Evolutionary conservation across 2,113 vertebrate genomes (phyloP).

Genomic region (Clarias batrachus): DNA sequence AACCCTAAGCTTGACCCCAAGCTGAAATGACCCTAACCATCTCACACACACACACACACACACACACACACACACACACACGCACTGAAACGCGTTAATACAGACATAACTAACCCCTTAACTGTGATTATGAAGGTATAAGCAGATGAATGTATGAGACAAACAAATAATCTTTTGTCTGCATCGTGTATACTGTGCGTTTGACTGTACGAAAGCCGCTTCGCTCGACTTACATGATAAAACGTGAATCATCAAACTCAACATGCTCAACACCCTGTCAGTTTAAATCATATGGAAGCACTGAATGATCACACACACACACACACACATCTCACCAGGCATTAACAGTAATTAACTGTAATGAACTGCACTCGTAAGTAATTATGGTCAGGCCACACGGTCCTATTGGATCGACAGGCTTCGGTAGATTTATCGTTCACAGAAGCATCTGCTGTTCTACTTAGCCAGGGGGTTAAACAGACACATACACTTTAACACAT

Average conservation of each 20-base stretch:
- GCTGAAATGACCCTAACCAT: conserved; percentile 60
- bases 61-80: conserved; percentile 17
- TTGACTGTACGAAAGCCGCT: not conserved
- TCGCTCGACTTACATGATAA: not conserved
- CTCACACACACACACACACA: conserved; percentile 38
- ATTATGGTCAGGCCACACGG: conserved; percentile 59
- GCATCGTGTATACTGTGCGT: conserved; percentile 8
- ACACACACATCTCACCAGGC: conserved; percentile 36
- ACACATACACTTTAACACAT: not conserved
- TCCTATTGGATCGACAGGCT: conserved; percentile 55
- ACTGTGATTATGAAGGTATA: not conserved
- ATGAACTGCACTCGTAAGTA: conserved; percentile 43
- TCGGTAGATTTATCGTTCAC: conserved; percentile 28
- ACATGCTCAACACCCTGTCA: conserved; percentile 16
- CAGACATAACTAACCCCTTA: not conserved
- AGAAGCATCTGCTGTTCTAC: conserved; percentile 60
- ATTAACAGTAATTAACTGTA: conserved; percentile 14
- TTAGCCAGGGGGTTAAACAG: conserved; percentile 24
- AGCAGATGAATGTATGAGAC: not conserved
- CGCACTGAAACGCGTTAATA: not conserved
- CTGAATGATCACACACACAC: conserved; percentile 32
- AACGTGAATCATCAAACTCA: conserved; percentile 27
- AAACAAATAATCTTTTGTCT: not conserved
- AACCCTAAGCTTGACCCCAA: conserved; percentile 74
- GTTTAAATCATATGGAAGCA: conserved; percentile 27